phyloP scores from a whole-genome alignment of 2,797 vertebrate species.

The Rhinella marina region DNA sequence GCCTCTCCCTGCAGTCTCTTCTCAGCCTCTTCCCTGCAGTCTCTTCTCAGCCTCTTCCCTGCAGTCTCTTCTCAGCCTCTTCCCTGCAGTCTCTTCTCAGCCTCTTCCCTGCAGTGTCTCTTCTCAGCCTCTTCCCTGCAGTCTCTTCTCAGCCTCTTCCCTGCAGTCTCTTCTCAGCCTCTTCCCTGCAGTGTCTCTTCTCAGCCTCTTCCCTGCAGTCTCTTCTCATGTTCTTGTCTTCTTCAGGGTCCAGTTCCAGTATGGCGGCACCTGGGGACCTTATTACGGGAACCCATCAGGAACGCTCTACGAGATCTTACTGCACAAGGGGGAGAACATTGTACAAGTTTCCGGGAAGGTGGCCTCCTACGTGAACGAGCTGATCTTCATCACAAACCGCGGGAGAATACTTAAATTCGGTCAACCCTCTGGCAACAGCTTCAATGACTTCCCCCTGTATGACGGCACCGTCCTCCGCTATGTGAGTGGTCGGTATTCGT shows the following conservation, averaged over 20 bases:
- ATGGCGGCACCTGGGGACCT: slow-evolving; percentile 5
- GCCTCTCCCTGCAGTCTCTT: neutral
- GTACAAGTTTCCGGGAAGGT: slow-evolving; percentile 49
- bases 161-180: neutral
- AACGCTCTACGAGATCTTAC: neutral
- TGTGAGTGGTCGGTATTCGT: slow-evolving; percentile 35
- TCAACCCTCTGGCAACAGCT: slow-evolving; percentile 42
- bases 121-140: neutral
- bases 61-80: neutral
- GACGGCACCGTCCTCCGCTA: slow-evolving; percentile 10
- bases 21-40: neutral
- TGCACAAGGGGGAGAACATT: slow-evolving; percentile 38
- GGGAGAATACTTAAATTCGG: slow-evolving; percentile 44
- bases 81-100: neutral
- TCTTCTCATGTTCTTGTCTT: neutral
- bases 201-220: neutral
- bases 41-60: neutral
- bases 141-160: neutral
- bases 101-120: neutral
- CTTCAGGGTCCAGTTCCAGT: slow-evolving; percentile 40
- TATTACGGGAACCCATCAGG: neutral
- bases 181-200: neutral
- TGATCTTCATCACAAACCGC: slow-evolving; percentile 40
- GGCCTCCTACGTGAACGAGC: slow-evolving; percentile 36
- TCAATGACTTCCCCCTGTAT: slow-evolving; percentile 51